Percentiles rank a stretch among this genome's conserved stretches.
These are phyloP conservation scores for Limulus polyphemus DNA, from an alignment of 2,888 invertebrate species.

Conservation along the genomic window DNA sequence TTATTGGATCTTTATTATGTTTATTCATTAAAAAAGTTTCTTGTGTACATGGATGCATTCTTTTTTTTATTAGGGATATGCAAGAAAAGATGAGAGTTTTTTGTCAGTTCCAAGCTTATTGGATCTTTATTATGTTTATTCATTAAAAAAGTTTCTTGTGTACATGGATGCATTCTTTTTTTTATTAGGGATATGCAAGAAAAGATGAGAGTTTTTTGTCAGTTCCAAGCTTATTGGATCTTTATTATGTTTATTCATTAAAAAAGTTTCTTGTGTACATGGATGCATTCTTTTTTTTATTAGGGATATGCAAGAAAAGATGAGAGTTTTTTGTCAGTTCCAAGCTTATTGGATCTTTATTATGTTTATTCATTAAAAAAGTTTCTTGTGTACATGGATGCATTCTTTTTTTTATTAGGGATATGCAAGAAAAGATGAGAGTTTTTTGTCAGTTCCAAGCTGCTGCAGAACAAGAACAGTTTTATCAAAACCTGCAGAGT, in stretches of 20 bases:
- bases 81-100: constrained; percentile 71
- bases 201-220: constrained; percentile 68
- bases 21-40: no score
- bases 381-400: not conserved
- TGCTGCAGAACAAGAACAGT: constrained; percentile 66
- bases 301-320: constrained; percentile 57
- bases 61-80: constrained; percentile 42
- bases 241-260: no score
- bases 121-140: no score
- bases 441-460: constrained; percentile 80
- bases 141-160: no score
- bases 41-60: constrained; percentile 2
- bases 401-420: constrained; percentile 30
- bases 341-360: no score
- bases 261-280: not conserved
- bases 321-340: constrained; percentile 75
- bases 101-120: constrained; percentile 51
- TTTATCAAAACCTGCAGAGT: constrained; percentile 50
- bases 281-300: constrained; percentile 13
- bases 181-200: constrained; percentile 51
- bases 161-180: constrained; percentile 4
- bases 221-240: constrained; percentile 36
- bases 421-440: constrained; percentile 65
- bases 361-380: no score
- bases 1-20: no score